Conservation (phyloP, 2,113 vertebrate species). For the Salvelinus namaycush region DNA sequence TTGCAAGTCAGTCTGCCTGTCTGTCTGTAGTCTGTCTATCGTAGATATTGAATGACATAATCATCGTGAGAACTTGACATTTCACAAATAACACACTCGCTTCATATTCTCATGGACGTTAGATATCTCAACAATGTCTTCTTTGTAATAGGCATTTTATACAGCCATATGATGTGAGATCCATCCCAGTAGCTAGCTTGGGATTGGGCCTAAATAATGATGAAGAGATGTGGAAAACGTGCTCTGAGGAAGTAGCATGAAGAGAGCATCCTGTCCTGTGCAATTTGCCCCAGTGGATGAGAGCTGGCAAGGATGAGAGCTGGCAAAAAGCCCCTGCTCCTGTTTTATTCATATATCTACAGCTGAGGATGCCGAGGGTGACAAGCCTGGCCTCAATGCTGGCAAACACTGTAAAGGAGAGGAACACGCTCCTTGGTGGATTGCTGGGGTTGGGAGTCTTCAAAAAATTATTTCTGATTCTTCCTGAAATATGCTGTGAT, state of each 20-base stretch:
- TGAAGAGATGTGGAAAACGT: not conserved
- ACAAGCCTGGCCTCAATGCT: not conserved
- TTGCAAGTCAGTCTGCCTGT: not conserved
- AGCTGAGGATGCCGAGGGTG: not conserved
- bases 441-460: not conserved
- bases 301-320: not conserved
- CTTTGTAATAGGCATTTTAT: not conserved
- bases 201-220: not conserved
- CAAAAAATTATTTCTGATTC: not conserved
- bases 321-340: not conserved
- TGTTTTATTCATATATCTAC: slow-evolving; percentile 16
- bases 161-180: not conserved
- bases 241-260: not conserved
- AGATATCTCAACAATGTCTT: not conserved
- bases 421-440: not conserved
- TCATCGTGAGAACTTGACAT: too few species aligned
- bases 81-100: too few species aligned
- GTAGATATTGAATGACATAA: too few species aligned
- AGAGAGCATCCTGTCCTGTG: not conserved
- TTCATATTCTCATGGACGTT: too few species aligned
- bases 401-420: not conserved
- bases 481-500: slow-evolving; percentile 9
- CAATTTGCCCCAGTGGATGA: not conserved
- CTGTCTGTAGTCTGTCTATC: not conserved
- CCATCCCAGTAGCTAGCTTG: not conserved